These are phyloP conservation scores for Micrasema longulum DNA, from an alignment of 1,140 invertebrate species.

Conservation along the genomic window DNA sequence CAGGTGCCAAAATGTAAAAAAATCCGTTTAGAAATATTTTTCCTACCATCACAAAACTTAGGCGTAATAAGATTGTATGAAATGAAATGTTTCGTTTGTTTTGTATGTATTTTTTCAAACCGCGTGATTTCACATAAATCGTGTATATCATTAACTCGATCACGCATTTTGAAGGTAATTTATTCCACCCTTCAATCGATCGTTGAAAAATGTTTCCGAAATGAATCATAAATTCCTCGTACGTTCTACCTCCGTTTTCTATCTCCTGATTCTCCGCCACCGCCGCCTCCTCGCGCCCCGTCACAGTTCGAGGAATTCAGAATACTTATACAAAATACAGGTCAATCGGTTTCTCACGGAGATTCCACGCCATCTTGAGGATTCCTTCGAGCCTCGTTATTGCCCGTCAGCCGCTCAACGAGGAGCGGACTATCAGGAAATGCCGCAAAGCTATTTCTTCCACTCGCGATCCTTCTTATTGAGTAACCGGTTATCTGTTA, in stretches of 20 bases:
- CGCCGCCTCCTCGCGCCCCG: too few species aligned
- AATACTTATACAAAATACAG: slow-evolving; percentile 13
- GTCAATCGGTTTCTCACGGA: slow-evolving; percentile 27
- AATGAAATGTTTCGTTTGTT: too few species aligned
- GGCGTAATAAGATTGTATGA: too few species aligned
- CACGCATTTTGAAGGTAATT: too few species aligned
- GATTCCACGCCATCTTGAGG: background rate
- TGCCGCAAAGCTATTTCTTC: slow-evolving; percentile 7
- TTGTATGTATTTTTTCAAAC: too few species aligned
- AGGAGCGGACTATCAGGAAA: slow-evolving; percentile 30
- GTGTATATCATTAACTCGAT: too few species aligned
- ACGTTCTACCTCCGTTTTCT: background rate
- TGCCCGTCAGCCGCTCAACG: background rate
- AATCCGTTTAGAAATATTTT: too few species aligned
- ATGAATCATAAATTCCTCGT: slow-evolving; percentile 4
- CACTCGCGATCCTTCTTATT: slow-evolving; percentile 8
- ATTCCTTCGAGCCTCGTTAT: slow-evolving; percentile 17
- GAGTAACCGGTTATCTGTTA: slow-evolving; percentile 17
- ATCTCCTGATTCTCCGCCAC: too few species aligned
- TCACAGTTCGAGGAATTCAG: background rate
- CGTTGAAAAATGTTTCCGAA: slow-evolving; percentile 3
- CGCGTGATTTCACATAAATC: too few species aligned
- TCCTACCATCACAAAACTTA: too few species aligned
- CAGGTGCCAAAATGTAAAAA: too few species aligned
- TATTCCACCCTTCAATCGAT: too few species aligned